Evolutionary conservation across 1,140 invertebrate genomes (phyloP), one percentile per base, ranked within the genome.

Genomic region (Rhopalosiphum maidis): DNA sequence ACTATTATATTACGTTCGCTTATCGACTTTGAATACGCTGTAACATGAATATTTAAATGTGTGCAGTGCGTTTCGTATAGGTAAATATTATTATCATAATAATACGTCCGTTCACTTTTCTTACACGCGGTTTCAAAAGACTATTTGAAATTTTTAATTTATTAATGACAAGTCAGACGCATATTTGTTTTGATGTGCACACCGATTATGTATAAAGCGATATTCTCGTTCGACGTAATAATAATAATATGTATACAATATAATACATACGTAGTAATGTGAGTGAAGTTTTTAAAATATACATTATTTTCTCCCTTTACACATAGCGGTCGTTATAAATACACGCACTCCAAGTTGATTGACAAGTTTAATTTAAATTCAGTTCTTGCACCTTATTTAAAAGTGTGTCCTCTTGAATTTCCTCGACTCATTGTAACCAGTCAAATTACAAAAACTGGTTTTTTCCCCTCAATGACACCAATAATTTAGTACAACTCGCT

Each of bases 391-490:
- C n/a, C n/a, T 88, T 54, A 23, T 88, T 89, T 37, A 37, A 89
- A 89, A 89, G 23, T 30, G n/a, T 92, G 41, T 82, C 68, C 46
- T 48, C 41, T 92, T 11, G 43, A n/a, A 41, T n/a, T 91, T 30
- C 18, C 89, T 21, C 43, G n/a, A 41, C n/a, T 82, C 68, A 43
- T 51, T 25, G 91, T 83, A 51, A 82, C 41, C 91, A 92, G 77
- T 83, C n/a, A 37, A 92, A 83, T 91, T 25, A 51, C 68, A n/a
- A 92, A 37, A 92, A 92, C 91, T 92, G 91, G 77, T 83, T 91
- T 91, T 35, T 46, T 54, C 43, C 68, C 22, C 30, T 92, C 91
- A 92, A 82, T 83, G 91, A 92, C 91, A 92, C 68, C 68, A 51
- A 92, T 92, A 92, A 92, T 83, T 92, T 92, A 92, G 22, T 83